Conservation (phyloP, 2,113 vertebrate genomes). For the Murina feae region DNA sequence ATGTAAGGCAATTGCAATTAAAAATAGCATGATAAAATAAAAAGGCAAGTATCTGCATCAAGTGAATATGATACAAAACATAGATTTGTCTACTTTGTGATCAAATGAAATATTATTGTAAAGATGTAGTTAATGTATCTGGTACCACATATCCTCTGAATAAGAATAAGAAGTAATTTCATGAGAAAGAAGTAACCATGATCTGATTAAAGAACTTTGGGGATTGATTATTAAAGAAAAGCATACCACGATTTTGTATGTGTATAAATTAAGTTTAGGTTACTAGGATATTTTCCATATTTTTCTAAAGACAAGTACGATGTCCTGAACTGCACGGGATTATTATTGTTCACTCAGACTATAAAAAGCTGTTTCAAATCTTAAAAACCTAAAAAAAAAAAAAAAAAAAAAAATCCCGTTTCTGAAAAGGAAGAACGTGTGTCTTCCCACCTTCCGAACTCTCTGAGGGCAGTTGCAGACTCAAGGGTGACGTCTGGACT, state of each 20-base stretch:
- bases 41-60: background rate
- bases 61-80: background rate
- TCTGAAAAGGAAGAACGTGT: background rate
- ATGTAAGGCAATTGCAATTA: background rate
- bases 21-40: background rate
- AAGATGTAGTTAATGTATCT: background rate
- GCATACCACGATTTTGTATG: background rate
- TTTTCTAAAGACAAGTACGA: background rate
- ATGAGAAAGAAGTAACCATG: background rate
- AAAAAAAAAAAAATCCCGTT: accelerated
- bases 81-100: background rate
- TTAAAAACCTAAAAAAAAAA: background rate
- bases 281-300: background rate
- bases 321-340: background rate
- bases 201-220: background rate
- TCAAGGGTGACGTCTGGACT: accelerated
- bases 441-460: background rate
- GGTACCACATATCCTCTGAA: background rate
- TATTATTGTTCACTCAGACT: background rate
- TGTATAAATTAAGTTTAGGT: background rate
- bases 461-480: too few relatives aligned
- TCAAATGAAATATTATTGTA: background rate
- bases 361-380: background rate
- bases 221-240: background rate
- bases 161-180: background rate